A percentile compares a stretch with the other conserved stretches of the same genome.
Conservation (phyloP, 2,113 vertebrate genomes). For the Macroglossus sobrinus region DNA sequence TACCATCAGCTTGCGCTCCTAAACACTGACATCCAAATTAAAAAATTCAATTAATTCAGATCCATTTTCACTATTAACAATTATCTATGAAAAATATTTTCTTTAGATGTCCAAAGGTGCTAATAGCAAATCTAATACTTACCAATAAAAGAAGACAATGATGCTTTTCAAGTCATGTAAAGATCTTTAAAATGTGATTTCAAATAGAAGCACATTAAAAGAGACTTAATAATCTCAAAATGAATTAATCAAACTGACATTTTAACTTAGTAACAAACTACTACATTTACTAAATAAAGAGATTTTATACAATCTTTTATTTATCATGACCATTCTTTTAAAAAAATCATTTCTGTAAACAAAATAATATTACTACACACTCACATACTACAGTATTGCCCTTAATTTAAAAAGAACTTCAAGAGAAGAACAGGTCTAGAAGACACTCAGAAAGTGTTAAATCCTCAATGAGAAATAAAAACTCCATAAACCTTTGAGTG, state of each 20-base stretch:
- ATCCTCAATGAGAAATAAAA: not conserved
- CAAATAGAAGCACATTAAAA: conserved; percentile 5
- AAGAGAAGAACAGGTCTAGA: conserved; percentile 2
- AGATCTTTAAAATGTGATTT: conserved; percentile 36
- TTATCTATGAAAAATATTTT: not conserved
- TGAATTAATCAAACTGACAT: not conserved
- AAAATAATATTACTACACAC: not conserved
- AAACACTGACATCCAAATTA: not conserved
- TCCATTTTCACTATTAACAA: not conserved
- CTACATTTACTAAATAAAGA: not conserved
- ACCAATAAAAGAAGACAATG: not conserved
- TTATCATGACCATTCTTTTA: not conserved
- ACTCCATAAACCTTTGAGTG: not conserved
- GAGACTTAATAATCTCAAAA: conserved; percentile 25
- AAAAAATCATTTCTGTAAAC: conserved; percentile 13
- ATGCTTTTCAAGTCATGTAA: not conserved
- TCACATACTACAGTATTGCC: not conserved
- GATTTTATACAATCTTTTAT: not conserved
- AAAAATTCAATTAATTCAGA: not conserved
- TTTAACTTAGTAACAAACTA: conserved; percentile 34
- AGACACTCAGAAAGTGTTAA: not conserved
- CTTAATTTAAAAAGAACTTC: conserved; percentile 39
- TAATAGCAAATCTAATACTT: not conserved
- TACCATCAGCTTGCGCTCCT: not conserved
- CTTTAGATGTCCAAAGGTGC: not conserved